Percentiles rank a stretch among this genome's conserved stretches.
Evolutionary conservation across 2,888 invertebrate genomes (phyloP).

Genomic region (Cerastis rubricosa): DNA sequence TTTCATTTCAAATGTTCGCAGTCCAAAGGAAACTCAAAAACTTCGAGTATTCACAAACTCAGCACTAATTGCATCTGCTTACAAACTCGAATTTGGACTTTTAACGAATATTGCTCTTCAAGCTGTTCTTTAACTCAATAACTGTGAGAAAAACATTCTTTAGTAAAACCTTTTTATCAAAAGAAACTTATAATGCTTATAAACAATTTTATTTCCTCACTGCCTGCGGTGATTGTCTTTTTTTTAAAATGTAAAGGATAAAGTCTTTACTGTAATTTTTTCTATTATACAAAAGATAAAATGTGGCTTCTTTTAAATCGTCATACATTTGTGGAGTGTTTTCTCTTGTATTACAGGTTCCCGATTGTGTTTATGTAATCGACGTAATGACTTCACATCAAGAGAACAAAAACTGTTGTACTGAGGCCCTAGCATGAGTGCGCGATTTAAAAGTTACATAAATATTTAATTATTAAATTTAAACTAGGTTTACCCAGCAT

Average conservation of each 20-base stretch:
- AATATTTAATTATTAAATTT: too few species aligned
- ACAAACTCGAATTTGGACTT: slow-evolving; percentile 64
- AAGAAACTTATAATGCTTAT: slow-evolving; percentile 12
- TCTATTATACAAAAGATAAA: slow-evolving; percentile 39
- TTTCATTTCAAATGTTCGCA: neutral
- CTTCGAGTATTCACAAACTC: slow-evolving; percentile 52
- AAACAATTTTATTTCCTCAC: slow-evolving; percentile 21
- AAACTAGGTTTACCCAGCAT: too few species aligned
- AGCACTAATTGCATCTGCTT: slow-evolving; percentile 70
- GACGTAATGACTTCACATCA: slow-evolving; percentile 38
- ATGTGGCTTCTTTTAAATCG: slow-evolving; percentile 25
- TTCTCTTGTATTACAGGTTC: slow-evolving; percentile 31
- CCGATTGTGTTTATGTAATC: slow-evolving; percentile 50
- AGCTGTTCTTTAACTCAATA: slow-evolving; percentile 64
- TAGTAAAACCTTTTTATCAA: slow-evolving; percentile 19
- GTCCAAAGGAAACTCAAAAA: slow-evolving; percentile 41
- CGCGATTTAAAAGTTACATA: neutral
- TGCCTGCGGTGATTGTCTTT: slow-evolving; percentile 30
- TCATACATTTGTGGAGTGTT: slow-evolving; percentile 37
- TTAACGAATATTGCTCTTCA: slow-evolving; percentile 67
- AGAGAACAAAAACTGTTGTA: slow-evolving; percentile 45
- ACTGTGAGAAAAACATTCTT: slow-evolving; percentile 51
- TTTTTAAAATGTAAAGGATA: slow-evolving; percentile 36
- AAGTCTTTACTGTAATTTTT: slow-evolving; percentile 13
- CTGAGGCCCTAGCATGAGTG: neutral